Conservation (phyloP, 2,113 vertebrate genomes). For the Catharus fuscescens region DNA sequence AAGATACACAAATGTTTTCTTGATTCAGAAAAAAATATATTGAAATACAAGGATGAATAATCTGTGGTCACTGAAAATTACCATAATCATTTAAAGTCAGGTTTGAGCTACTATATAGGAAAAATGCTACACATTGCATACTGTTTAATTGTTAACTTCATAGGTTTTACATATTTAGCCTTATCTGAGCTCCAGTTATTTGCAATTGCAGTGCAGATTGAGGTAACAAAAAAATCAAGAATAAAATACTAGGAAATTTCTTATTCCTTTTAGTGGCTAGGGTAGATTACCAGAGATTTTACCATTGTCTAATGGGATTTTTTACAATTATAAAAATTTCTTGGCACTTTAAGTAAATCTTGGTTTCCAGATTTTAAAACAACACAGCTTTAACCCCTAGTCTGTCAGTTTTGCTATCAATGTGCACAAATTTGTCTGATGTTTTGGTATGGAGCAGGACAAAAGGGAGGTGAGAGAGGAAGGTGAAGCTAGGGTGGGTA, state of each 20-base stretch:
- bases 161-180: not conserved
- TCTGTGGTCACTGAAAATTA: not conserved
- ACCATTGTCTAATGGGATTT: not conserved
- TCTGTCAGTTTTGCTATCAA: not conserved
- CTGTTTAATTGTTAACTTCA: not conserved
- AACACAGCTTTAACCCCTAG: not conserved
- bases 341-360: not conserved
- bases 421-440: not conserved
- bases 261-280: not conserved
- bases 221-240: not conserved
- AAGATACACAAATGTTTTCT: not conserved
- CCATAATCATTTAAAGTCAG: not conserved
- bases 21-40: not conserved
- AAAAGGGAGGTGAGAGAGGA: not conserved
- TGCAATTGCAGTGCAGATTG: not conserved
- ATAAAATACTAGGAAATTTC: not conserved
- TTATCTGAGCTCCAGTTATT: not conserved
- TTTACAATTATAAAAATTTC: not conserved
- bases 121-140: not conserved
- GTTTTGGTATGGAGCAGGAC: not conserved
- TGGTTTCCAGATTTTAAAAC: not conserved
- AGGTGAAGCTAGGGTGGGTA: fast-evolving
- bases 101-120: not conserved
- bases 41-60: not conserved
- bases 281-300: not conserved